phyloP scores from a whole-genome alignment of 1,140 invertebrate genomes.

The Conus ventricosus region DNA sequence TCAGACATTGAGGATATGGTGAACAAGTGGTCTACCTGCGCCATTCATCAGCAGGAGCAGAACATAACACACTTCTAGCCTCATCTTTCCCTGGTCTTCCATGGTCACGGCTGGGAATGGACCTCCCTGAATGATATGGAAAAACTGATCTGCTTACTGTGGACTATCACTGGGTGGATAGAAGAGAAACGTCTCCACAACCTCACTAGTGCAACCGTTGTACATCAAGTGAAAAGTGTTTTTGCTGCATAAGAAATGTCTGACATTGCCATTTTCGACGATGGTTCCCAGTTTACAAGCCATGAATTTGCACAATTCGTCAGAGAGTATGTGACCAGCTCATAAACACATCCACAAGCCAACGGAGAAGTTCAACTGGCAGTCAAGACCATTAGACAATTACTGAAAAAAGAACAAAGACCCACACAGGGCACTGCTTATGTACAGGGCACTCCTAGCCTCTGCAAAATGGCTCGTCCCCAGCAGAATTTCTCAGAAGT shows the following conservation, averaged over 20 bases:
- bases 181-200: slow-evolving; percentile 19
- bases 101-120: slow-evolving; percentile 41
- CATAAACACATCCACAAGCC: slow-evolving; percentile 47
- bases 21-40: slow-evolving; percentile 39
- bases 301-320: slow-evolving; percentile 56
- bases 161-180: slow-evolving; percentile 49
- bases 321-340: slow-evolving; percentile 56
- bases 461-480: slow-evolving; percentile 35
- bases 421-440: slow-evolving; percentile 42
- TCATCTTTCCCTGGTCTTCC: slow-evolving; percentile 36
- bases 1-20: slow-evolving; percentile 32
- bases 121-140: slow-evolving; percentile 32
- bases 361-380: slow-evolving; percentile 51
- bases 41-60: slow-evolving; percentile 30
- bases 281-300: slow-evolving; percentile 34
- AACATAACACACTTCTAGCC: slow-evolving; percentile 34
- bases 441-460: slow-evolving; percentile 40
- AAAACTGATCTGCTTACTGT: slow-evolving; percentile 40
- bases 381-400: slow-evolving; percentile 50
- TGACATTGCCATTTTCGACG: slow-evolving; percentile 26
- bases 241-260: slow-evolving; percentile 56
- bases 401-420: slow-evolving; percentile 43
- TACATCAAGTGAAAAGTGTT: slow-evolving; percentile 37
- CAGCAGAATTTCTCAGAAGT: slow-evolving; percentile 41
- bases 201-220: too few relatives aligned